Conservation (phyloP, 2,888 invertebrate genomes). For the Frankliniella fusca region DNA sequence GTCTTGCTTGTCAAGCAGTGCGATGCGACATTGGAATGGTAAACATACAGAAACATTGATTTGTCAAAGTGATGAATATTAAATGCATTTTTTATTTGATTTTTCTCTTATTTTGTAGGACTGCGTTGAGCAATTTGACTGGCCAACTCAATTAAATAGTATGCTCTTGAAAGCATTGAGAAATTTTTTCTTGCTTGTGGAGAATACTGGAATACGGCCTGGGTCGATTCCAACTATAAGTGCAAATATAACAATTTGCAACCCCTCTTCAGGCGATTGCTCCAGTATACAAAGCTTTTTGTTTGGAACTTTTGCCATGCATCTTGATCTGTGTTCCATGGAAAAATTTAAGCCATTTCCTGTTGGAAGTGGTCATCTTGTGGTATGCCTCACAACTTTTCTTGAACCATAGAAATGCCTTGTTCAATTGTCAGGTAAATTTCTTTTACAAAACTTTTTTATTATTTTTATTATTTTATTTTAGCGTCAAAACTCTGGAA, state of each 20-base stretch:
- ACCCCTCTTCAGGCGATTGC: not conserved
- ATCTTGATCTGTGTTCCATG: not conserved
- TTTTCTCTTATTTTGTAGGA: not conserved
- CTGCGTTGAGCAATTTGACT: not conserved
- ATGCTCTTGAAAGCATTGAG: not conserved
- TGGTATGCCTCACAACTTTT: not conserved
- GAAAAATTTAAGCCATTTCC: conserved; percentile 1
- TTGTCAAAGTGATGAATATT: not conserved
- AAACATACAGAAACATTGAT: not conserved
- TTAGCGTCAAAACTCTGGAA: not conserved
- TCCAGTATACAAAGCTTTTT: not conserved
- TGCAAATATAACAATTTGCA: not conserved
- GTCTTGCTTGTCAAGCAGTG: not conserved
- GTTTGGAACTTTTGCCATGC: not conserved
- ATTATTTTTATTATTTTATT: not conserved
- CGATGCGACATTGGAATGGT: not conserved
- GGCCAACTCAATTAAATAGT: not conserved
- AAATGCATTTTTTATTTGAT: no score
- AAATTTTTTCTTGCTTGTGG: not conserved
- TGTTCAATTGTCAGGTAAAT: not conserved
- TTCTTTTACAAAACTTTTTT: not conserved
- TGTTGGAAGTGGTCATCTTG: not conserved
- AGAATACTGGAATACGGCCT: not conserved
- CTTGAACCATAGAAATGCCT: not conserved
- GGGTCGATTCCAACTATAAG: not conserved